Evolutionary conservation across 2,888 invertebrate genomes (phyloP).

Genomic region (Ochropacha duplaris): DNA sequence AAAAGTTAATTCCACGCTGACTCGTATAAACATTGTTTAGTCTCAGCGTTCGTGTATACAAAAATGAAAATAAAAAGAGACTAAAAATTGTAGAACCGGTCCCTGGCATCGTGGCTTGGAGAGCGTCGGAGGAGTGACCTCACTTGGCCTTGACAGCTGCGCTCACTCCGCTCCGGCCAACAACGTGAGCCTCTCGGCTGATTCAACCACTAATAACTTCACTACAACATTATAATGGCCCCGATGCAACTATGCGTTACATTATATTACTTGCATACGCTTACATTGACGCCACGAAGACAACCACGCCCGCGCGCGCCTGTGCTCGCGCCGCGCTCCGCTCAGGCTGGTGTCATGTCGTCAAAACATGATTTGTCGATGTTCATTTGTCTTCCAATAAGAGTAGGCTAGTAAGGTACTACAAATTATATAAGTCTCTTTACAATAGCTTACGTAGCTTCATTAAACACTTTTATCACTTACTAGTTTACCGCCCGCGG

Average conservation of each 20-base stretch:
- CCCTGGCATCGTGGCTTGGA: slow-evolving; percentile 74
- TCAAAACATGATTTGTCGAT: slow-evolving; percentile 68
- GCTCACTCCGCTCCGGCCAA: slow-evolving; percentile 50
- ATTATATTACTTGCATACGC: slow-evolving; percentile 45
- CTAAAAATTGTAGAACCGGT: slow-evolving; percentile 82
- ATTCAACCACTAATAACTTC: slow-evolving; percentile 79
- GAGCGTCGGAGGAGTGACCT: slow-evolving; percentile 82
- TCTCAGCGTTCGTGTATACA: slow-evolving; percentile 80
- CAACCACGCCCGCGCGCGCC: slow-evolving; percentile 22
- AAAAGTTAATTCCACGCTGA: slow-evolving; percentile 77
- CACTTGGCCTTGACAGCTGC: slow-evolving; percentile 82
- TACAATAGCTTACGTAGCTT: not conserved
- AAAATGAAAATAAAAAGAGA: slow-evolving; percentile 82
- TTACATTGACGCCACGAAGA: slow-evolving; percentile 12
- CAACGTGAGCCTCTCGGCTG: slow-evolving; percentile 67
- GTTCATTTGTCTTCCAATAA: slow-evolving; percentile 52
- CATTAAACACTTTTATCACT: slow-evolving; percentile 12
- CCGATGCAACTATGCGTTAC: slow-evolving; percentile 72
- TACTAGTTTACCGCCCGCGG: no score
- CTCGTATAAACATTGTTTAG: slow-evolving; percentile 82
- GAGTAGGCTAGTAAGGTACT: no score
- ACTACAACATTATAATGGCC: slow-evolving; percentile 75
- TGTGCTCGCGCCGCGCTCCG: not conserved
- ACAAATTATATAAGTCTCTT: slow-evolving; percentile 8
- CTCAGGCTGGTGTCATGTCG: slow-evolving; percentile 34